Base-by-base conservation (phyloP, 1,140 invertebrate species). In the Tigriopus japonicus region DNA sequence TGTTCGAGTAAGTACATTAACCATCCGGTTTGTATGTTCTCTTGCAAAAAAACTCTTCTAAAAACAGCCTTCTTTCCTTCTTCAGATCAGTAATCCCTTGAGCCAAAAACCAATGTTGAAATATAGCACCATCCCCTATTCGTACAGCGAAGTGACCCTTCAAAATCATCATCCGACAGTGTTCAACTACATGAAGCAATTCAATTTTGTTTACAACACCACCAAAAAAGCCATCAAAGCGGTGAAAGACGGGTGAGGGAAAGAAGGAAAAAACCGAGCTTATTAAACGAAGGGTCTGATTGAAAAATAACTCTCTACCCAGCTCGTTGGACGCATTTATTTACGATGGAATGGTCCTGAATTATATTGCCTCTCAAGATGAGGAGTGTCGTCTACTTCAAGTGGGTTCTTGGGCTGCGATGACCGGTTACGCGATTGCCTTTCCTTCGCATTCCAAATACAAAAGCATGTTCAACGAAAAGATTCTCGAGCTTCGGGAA, bases 281-380 rank as follows among this genome's bases (percentile, higher is more conserved):
- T n/a, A n/a, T 35, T 9, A 35, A 35, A 35, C 9, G 9, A 3
- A 9, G 28, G 9, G 28, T 35, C 28, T 35, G 28, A 35, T 35
- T 35, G 28, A 35, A 35, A 5, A 35, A 5, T 35, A 3, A 35
- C 9, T 35, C 9, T 35, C 9, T 35, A 35, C 28, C 9, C 28
- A 35, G 28, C 3, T 35, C 28, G 3, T 35, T 99, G 66, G 92
- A 99, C 71, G 93, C 93, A n/a, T 98, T 98, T 70, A 91, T 99
- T 62, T 99, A 98, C 71, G 95, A 99, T 68, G 92, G 94, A 41
- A 95, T 93, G 0, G 94, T 98, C 1, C 74, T 99, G 55, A 91
- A 98, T 68, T 98, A 96, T 71, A 75, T 93, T 66, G 91, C 92
- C 15, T 85, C 88, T 1, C 87, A 91, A 70, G 93, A 98, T 69